Percentiles rank a stretch among this genome's conserved stretches.
These are phyloP conservation scores for Drosophila falleni DNA, from an alignment of 2,888 invertebrate genomes.

Conservation along the genomic window DNA sequence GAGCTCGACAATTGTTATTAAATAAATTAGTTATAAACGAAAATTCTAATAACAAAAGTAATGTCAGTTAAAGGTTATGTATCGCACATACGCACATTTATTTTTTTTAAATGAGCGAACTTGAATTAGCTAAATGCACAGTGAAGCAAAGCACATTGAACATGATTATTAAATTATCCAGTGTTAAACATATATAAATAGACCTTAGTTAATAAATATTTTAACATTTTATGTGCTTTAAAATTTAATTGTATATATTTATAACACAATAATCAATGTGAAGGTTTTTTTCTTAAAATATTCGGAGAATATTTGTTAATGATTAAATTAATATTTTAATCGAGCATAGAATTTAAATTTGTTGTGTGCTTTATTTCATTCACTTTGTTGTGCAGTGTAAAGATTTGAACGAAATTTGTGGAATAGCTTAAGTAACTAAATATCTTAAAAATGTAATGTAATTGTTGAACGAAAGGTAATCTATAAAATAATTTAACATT, in stretches of 20 bases:
- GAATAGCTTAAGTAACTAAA: not conserved
- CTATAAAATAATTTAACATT: constrained; percentile 5
- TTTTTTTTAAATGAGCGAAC: constrained; percentile 29
- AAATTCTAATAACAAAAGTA: constrained; percentile 45
- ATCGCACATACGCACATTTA: constrained; percentile 33
- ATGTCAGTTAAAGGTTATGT: constrained; percentile 68
- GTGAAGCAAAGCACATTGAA: constrained; percentile 51
- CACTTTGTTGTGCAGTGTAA: constrained; percentile 18
- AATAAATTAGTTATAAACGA: constrained; percentile 27
- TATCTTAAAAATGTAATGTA: constrained; percentile 16
- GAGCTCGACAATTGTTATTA: constrained; percentile 34
- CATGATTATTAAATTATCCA: constrained; percentile 1
- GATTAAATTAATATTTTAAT: not conserved
- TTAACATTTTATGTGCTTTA: constrained; percentile 11
- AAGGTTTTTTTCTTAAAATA: not conserved
- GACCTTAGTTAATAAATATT: not conserved
- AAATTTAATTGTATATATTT: constrained; percentile 26
- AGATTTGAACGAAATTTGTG: constrained; percentile 1
- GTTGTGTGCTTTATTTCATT: constrained; percentile 5
- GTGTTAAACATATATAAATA: not conserved
- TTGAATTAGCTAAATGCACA: constrained; percentile 59
- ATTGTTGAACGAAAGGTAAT: constrained; percentile 55
- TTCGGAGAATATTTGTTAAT: not conserved
- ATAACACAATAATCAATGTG: not conserved
- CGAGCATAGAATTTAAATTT: not conserved